Evolutionary conservation across 2,797 vertebrate genomes (phyloP).

Genomic region (Helarctos malayanus): DNA sequence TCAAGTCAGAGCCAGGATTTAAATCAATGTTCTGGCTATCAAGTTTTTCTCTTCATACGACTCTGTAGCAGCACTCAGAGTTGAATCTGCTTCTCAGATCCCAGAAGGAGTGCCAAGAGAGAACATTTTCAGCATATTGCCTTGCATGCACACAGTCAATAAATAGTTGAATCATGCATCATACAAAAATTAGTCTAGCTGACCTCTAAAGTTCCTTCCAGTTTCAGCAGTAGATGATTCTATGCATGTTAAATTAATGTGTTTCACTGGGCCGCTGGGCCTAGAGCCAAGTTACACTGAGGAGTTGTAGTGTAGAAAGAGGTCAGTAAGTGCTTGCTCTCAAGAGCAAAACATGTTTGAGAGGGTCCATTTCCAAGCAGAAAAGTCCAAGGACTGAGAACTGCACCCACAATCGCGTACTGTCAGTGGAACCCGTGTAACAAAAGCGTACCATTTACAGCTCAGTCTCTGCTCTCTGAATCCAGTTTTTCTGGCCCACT

Average conservation of each 20-base stretch:
- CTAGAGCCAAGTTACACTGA: not conserved
- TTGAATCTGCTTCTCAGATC: constrained; percentile 13
- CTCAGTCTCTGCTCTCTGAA: not conserved
- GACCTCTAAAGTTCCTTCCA: constrained; percentile 18
- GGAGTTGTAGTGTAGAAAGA: not conserved
- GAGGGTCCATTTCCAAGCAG: not conserved
- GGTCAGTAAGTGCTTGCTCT: not conserved
- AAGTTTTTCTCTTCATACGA: not conserved
- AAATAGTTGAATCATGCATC: constrained; percentile 13
- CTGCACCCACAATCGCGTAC: not conserved
- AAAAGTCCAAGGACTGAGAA: not conserved
- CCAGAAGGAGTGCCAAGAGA: not conserved
- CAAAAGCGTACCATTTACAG: not conserved
- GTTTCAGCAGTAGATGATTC: constrained; percentile 34
- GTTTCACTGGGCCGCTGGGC: not conserved
- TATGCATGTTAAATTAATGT: constrained; percentile 57
- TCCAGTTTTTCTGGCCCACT: not conserved
- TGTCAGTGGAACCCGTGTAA: not conserved
- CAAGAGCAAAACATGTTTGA: not conserved
- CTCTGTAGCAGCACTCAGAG: not conserved
- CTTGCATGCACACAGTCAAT: not conserved
- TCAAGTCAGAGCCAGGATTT: not conserved
- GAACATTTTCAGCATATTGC: not conserved
- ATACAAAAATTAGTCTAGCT: not conserved
- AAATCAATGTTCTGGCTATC: not conserved